phyloP scores from a whole-genome alignment of 2,113 vertebrate genomes.

The Callipepla squamata region DNA sequence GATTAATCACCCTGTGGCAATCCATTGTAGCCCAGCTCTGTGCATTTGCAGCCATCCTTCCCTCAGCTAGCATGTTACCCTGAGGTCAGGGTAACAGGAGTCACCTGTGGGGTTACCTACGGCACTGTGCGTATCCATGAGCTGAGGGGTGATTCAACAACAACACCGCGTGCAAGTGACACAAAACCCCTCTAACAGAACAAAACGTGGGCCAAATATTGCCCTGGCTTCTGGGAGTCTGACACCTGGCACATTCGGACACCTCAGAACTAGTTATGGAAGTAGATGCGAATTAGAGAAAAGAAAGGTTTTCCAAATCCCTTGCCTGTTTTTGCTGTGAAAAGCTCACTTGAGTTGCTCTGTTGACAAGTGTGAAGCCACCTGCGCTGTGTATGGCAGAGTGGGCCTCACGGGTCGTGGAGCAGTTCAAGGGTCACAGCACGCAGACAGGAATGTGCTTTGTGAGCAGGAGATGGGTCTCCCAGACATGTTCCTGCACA shows the following conservation, averaged over 20 bases:
- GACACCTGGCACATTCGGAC: neutral
- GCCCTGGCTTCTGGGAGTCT: neutral
- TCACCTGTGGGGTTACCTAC: neutral
- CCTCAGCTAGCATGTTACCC: neutral
- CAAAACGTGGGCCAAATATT: neutral
- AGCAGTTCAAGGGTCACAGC: neutral
- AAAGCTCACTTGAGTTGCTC: neutral
- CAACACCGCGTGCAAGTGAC: accelerated
- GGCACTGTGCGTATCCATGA: neutral
- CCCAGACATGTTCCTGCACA: neutral
- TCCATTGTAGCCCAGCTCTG: neutral
- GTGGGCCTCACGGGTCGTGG: accelerated
- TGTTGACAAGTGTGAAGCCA: neutral
- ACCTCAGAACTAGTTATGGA: neutral
- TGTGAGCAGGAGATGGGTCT: neutral
- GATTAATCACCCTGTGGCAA: neutral
- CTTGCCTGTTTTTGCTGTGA: neutral
- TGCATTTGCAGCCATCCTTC: no score
- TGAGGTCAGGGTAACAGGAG: neutral
- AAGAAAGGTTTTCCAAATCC: neutral
- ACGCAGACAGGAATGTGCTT: neutral
- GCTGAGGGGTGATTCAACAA: neutral
- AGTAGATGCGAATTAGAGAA: neutral
- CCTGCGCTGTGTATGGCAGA: accelerated
- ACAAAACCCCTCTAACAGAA: neutral